Evolutionary conservation across 2,113 vertebrate genomes (phyloP).

Genomic region (Festucalex cinctus): DNA sequence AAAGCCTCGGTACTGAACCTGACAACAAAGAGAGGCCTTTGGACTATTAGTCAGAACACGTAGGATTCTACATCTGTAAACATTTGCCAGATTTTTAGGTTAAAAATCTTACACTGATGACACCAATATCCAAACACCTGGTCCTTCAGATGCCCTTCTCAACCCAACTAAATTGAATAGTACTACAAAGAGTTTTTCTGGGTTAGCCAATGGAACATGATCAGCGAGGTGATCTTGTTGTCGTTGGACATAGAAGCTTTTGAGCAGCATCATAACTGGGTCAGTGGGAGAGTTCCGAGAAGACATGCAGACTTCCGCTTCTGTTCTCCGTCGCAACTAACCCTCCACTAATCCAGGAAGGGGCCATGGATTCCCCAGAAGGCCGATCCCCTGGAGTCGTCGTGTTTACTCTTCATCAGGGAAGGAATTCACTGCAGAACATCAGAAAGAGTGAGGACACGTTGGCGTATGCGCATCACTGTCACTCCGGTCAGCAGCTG

Average conservation of each 20-base stretch:
- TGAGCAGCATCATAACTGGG: constrained; percentile 38
- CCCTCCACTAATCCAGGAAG: constrained; percentile 29
- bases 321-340: constrained; percentile 15
- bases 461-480: background rate
- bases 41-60: background rate
- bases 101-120: background rate
- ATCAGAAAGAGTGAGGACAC: constrained; percentile 29
- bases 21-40: background rate
- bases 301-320: constrained; percentile 17
- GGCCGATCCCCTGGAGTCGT: constrained; percentile 40
- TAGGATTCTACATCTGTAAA: background rate
- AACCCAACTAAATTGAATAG: background rate
- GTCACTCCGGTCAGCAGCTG: constrained; percentile 26
- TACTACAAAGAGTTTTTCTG: background rate
- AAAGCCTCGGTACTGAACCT: background rate
- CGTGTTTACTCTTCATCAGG: constrained; percentile 60
- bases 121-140: too few relatives aligned
- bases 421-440: constrained; percentile 31
- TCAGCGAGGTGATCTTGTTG: background rate
- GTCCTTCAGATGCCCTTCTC: background rate
- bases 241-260: constrained; percentile 29
- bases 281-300: constrained; percentile 29
- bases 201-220: background rate
- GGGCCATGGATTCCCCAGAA: constrained; percentile 65
- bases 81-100: too few relatives aligned